Evolutionary conservation across 2,888 invertebrate species (phyloP), one percentile per base, ranked within the genome.

Genomic region (Capitulum mitella): DNA sequence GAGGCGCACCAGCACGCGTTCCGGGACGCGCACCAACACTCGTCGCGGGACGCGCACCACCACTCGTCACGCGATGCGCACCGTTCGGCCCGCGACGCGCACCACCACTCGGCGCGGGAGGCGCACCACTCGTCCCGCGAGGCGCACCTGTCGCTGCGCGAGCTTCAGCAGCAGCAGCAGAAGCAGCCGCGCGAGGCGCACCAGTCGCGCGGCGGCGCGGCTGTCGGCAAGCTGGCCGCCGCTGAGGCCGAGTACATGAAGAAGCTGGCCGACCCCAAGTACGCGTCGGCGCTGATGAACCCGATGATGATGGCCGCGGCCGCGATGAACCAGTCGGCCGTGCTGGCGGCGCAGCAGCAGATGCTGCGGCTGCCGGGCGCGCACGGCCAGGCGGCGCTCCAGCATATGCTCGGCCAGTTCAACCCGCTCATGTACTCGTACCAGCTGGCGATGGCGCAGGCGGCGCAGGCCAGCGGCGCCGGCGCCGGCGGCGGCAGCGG

Each of bases 381-480:
- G 80, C 79, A 81, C 64, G 81, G 75, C 80, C 80, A 85, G 93
- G 93, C 0, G 85, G 94, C 82, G 93, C 93, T 80, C 83, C 82
- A 76, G 83, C 83, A 40, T 83, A 83, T 83, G 93, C 94, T 83
- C 94, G 94, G 86, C 87, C 94, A 82, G 88, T 78, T 82, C 58
- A 81, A 79, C 58, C 95, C 95, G 76, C 88, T 95, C 78, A 89
- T 95, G 79, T 95, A 94, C 87, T 93, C 94, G 8, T 95, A 95
- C 88, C 94, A 95, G 87, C 89, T 95, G 84, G 94, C 94, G 3
- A 84, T 85, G 84, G 85, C 85, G 37, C 87, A 87, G 83, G 86
- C 84, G n/a, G 85, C 84, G 81, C 85, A 85, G 82, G 84, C 85
- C 78, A 83, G 85, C 78, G 82, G 85, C 43, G 83, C 83, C 79